These are phyloP conservation scores for Notothenia coriiceps DNA, from an alignment of 2,113 vertebrate genomes.

Conservation along the genomic window DNA sequence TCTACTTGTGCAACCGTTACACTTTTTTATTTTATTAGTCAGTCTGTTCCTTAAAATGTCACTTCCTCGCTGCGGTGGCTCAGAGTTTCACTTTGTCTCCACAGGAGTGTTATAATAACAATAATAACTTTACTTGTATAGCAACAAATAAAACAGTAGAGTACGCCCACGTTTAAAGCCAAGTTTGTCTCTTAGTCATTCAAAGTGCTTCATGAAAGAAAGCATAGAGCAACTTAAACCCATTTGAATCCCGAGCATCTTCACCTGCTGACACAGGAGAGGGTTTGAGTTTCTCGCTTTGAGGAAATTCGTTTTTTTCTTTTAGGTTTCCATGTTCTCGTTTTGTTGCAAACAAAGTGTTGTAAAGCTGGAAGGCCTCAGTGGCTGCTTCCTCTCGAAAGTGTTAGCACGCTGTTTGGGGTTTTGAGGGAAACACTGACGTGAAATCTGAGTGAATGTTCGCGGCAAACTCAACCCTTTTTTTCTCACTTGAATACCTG, in stretches of 20 bases:
- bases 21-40: neutral
- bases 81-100: neutral
- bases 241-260: no score
- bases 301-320: conserved; percentile 22
- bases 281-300: neutral
- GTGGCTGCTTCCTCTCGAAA: conserved; percentile 51
- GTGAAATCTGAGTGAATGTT: no score
- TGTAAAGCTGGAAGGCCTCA: neutral
- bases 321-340: neutral
- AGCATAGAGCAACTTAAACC: no score
- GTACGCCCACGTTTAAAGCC: no score
- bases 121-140: no score
- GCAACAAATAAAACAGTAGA: no score
- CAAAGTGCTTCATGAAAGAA: no score
- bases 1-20: neutral
- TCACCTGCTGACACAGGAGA: neutral
- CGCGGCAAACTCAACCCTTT: no score
- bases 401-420: neutral
- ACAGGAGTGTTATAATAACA: no score
- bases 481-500: no score
- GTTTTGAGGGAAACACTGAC: conserved; percentile 12
- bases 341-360: conserved; percentile 13
- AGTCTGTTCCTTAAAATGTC: neutral
- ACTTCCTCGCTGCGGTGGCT: no score
- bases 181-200: no score